Base-by-base conservation (phyloP, 1,140 invertebrate species). In the Neodiprion lecontei region DNA sequence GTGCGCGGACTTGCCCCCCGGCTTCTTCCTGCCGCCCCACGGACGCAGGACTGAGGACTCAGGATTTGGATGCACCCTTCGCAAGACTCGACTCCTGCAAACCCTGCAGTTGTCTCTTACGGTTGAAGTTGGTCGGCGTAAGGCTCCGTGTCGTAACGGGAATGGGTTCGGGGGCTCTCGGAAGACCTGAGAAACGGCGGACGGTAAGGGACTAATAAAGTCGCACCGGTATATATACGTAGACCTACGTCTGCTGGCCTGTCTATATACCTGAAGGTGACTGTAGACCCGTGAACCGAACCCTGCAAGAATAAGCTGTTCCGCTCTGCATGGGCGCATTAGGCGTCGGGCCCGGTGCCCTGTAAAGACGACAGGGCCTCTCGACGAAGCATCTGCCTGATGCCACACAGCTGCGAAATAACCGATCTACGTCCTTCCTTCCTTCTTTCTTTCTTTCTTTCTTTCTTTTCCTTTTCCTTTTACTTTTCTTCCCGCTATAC, bases 341-440 rank as follows among this genome's bases (percentile, higher is more conserved):
- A 5, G 53, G 53, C 4, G 11, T 5, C n/a, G n/a, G 53, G 53
- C 53, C 53, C 53, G 53, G 53, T 61, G 53, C 53, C 53, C 53
- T 61, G 4, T 61, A 82, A 85, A 84, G 82, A 86, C 82, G 83
- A 82, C 85, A 84, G 78, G 76, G 83, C 7, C 79, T 40, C 28
- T 3, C n/a, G 3, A 61, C 53, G 79, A 79, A 86, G 86, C 86
- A 87, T 87, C 86, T 87, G 85, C 83, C 79, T 76, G 75, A 78
- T 82, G 83, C 79, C 80, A 81, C 82, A 85, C 86, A 87, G 84
- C 85, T 86, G 85, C 85, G 80, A 86, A 87, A 87, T 86, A 86
- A 83, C 79, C 80, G 79, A 84, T 80, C 78, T 80, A 74, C 79
- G 75, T 79, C 78, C 74, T 72, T 72, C 70, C 72, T 74, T 77